Conservation (phyloP, 2,888 invertebrate species). For the Prosopocoilus inquinatus region DNA sequence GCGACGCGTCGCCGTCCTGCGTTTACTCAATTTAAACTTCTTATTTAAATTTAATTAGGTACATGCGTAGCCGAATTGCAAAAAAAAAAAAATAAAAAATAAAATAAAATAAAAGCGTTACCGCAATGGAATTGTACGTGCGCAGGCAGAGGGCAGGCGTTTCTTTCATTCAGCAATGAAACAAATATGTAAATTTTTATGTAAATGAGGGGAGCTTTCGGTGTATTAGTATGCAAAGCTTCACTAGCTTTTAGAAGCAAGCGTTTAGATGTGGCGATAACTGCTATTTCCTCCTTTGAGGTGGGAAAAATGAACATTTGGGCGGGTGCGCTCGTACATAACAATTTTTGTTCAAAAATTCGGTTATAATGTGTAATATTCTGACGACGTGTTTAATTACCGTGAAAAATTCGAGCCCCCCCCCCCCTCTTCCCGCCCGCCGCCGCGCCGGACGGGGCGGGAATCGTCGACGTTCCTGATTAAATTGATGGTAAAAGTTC, state of each 20-base stretch:
- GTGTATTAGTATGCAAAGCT: slow-evolving; percentile 39
- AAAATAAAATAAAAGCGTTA: background rate
- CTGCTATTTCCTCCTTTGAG: slow-evolving; percentile 39
- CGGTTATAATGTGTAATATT: slow-evolving; percentile 25
- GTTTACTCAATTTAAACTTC: no score
- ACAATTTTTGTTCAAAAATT: slow-evolving; percentile 24
- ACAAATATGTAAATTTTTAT: slow-evolving; percentile 39
- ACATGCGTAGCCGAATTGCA: no score
- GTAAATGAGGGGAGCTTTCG: slow-evolving; percentile 30
- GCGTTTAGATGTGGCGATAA: slow-evolving; percentile 37
- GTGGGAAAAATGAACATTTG: slow-evolving; percentile 40
- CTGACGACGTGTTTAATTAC: slow-evolving; percentile 33
- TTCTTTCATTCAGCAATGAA: slow-evolving; percentile 24
- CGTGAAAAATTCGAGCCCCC: background rate
- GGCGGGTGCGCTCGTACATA: slow-evolving; percentile 35
- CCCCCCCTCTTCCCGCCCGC: no score
- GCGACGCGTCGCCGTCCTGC: no score
- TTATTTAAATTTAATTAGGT: no score
- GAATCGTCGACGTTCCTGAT: no score
- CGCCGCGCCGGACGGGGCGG: no score
- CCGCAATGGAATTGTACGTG: background rate
- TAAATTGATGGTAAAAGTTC: no score
- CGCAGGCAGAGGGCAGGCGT: no score
- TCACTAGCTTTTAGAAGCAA: slow-evolving; percentile 33
- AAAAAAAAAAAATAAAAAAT: background rate